Conservation (phyloP, 2,113 vertebrate genomes). For the Thalassarche chlororhynchos region DNA sequence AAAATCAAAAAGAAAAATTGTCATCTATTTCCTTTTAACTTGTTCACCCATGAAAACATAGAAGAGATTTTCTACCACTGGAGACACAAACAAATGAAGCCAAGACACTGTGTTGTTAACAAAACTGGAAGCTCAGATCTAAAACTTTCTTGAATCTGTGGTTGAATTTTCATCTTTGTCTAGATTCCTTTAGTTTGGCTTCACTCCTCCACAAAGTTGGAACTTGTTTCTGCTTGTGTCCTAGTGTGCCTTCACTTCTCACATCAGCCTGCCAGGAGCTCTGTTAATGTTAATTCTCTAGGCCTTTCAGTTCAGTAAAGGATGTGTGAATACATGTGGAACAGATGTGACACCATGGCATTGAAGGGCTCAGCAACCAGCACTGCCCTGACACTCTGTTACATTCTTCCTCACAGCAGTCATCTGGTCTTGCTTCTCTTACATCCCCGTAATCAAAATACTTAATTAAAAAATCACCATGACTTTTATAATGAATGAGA, state of each 20-base stretch:
- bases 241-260: neutral
- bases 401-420: neutral
- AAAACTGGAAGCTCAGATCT: neutral
- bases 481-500: neutral
- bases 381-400: neutral
- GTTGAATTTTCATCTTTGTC: neutral
- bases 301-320: neutral
- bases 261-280: neutral
- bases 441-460: neutral
- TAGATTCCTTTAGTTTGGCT: neutral
- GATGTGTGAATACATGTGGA: neutral
- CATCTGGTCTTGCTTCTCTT: neutral
- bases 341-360: neutral
- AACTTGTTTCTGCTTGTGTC: neutral
- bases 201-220: neutral
- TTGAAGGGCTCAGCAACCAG: neutral
- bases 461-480: neutral
- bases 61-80: neutral
- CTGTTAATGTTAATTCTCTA: neutral
- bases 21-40: neutral
- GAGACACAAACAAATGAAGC: neutral
- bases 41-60: neutral
- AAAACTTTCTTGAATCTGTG: neutral
- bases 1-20: neutral
- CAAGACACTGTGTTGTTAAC: neutral